phyloP scores from a whole-genome alignment of 2,888 invertebrate genomes.

The Lomographa bimaculata region DNA sequence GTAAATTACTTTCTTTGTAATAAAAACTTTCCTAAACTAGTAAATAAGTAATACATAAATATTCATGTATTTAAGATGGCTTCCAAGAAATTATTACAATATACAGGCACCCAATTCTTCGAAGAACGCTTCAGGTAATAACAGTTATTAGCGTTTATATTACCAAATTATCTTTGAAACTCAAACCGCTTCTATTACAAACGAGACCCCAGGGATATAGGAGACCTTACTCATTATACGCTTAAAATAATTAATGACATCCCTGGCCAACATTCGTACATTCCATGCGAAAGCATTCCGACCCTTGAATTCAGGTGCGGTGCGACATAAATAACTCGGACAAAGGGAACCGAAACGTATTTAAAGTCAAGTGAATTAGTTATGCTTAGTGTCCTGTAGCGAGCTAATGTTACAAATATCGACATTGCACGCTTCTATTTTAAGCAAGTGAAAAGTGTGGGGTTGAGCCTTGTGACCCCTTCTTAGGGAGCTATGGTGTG shows the following conservation, averaged over 20 bases:
- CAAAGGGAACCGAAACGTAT: constrained; percentile 32
- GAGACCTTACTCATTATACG: constrained; percentile 22
- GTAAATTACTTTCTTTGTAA: constrained; percentile 6
- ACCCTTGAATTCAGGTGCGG: constrained; percentile 21
- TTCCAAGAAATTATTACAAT: constrained; percentile 8
- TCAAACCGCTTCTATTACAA: too few relatives aligned
- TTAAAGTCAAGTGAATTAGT: constrained; percentile 41
- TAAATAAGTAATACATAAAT: constrained; percentile 7
- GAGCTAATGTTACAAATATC: constrained; percentile 78
- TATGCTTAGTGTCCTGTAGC: constrained; percentile 59
- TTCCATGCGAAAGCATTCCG: constrained; percentile 20
- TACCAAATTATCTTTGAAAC: constrained; percentile 10
- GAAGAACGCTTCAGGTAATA: too few relatives aligned
- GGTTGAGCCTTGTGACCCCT: constrained; percentile 43
- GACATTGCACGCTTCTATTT: constrained; percentile 79
- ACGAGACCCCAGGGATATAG: constrained; percentile 8
- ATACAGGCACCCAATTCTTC: too few relatives aligned
- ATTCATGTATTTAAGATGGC: constrained; percentile 4
- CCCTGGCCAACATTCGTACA: constrained; percentile 21
- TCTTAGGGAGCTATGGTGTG: constrained; percentile 36
- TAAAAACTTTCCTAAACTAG: constrained; percentile 6
- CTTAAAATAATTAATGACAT: constrained; percentile 30
- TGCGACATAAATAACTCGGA: constrained; percentile 26
- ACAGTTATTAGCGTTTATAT: too few relatives aligned
- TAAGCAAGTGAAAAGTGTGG: constrained; percentile 78